Base-by-base conservation (phyloP, 1,140 invertebrate genomes). In the Maconellicoccus hirsutus region DNA sequence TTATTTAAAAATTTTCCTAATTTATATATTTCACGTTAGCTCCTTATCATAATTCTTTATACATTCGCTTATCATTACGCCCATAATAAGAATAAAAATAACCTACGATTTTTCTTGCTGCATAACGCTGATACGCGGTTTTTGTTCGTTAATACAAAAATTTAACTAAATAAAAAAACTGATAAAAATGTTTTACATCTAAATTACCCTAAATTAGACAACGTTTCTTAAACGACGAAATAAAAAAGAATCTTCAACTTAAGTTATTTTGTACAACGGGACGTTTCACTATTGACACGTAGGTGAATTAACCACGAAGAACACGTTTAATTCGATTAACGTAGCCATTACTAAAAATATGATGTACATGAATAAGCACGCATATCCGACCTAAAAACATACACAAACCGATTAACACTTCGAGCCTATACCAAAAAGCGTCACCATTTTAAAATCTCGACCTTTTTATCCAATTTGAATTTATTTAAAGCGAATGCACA, bases 321-420 rank as follows among this genome's bases (percentile, higher is more conserved):
- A 92, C 72, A 91, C 86, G 80, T 93, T 93, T 71, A 93, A 82
- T 81, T 94, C 92, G 74, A 93, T 91, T 70, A 93, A 83, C 71
- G 87, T 87, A 59, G 91, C 90, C 73, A 93, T 81, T 69, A 89
- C 82, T 70, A 93, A 81, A 76, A 92, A 94, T 19, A 86, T 84
- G 59, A 84, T 82, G 80, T 94, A 94, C 80, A 92, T 87, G 72
- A 87, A 77, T 33, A 91, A 81, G 77, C 90, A 91, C 63, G 87
- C 84, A 39, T 87, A 80, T 69, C 91, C 92, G 33, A 89, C 75
- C 75, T 76, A 33, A 33, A 33, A 33, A 33, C 12, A 33, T 12
- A 33, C 29, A 33, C 29, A 33, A 33, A 71, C 1, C 71, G 72
- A 69, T 52, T 23, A 61, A 61, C n/a, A n/a, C n/a, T n/a, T n/a